Conservation (phyloP, 2,797 vertebrate species). For the Craterocephalus amniculus region DNA sequence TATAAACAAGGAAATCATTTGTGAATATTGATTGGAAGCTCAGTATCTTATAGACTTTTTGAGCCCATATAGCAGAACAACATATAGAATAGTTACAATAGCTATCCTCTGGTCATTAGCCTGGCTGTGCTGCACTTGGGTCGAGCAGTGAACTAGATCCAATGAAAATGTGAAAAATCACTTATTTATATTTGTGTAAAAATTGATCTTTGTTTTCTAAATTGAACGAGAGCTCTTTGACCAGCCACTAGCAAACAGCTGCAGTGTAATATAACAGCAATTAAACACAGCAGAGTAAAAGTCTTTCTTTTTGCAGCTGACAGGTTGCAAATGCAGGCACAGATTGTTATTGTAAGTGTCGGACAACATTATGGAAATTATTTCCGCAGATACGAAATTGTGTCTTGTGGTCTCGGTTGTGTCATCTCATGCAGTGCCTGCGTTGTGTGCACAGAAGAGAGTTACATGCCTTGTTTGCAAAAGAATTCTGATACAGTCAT, state of each 20-base stretch:
- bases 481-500: no score
- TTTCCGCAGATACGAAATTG: neutral
- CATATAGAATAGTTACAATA: neutral
- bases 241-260: neutral
- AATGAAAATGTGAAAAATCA: neutral
- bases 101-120: neutral
- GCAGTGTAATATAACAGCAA: neutral
- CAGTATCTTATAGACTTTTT: no score
- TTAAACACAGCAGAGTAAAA: neutral
- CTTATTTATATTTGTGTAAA: neutral
- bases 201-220: neutral
- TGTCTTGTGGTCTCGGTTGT: neutral
- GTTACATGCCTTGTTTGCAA: neutral
- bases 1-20: neutral
- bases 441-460: neutral
- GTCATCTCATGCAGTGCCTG: neutral
- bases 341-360: slow-evolving; percentile 1
- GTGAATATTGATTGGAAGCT: neutral
- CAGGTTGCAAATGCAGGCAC: neutral
- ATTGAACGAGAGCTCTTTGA: neutral
- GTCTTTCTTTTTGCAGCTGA: neutral
- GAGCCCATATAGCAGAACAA: neutral
- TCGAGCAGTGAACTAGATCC: neutral
- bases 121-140: neutral
- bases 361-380: neutral